Evolutionary conservation across 2,113 vertebrate genomes (phyloP), one percentile per base, ranked within the genome.

Genomic region (Thermophis baileyi): DNA sequence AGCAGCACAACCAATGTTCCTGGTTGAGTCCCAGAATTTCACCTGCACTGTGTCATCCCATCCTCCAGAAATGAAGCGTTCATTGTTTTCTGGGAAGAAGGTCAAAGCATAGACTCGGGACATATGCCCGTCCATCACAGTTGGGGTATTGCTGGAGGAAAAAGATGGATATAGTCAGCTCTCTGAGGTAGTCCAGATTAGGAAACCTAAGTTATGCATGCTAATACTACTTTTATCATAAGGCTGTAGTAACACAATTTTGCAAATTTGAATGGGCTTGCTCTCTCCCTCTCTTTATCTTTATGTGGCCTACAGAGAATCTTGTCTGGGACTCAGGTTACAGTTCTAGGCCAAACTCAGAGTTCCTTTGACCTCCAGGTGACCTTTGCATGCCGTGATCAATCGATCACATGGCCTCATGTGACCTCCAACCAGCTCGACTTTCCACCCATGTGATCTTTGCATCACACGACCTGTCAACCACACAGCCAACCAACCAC

Each of bases 41-140:
- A 97, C 97, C 93, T 97, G 97, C 54, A 97, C 57, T 1, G 97
- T 97, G 93, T 97, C 96, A 92, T 97, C 97, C 97, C 97, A 97
- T 55, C 97, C 97, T 57, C 97, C 97, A 8, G 97, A 97, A 74
- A 97, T 88, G 86, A 97, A 97, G 47, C 95, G 88, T 10, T 91
- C 94, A 57, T 97, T 96, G 5, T 50, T 96, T 27, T 94, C 89
- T 0, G 97, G 97, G 95, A 97, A 95, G 87, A 97, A 97, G 22
- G 81, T 91, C 85, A 97, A 85, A 4, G 96, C 96, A 55, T 97
- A 97, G 46, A 97, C 85, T 2, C 97, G 95, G 11, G 95, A 96
- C 3, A 93, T 53, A 81, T 97, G 97, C 2, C 97, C 97, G 24
- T 97, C 97, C 97, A 97, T 97, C 20, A 94, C 7, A 1, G 91